Conservation (phyloP, 2,888 invertebrate genomes). For the Limnephilus auricula region DNA sequence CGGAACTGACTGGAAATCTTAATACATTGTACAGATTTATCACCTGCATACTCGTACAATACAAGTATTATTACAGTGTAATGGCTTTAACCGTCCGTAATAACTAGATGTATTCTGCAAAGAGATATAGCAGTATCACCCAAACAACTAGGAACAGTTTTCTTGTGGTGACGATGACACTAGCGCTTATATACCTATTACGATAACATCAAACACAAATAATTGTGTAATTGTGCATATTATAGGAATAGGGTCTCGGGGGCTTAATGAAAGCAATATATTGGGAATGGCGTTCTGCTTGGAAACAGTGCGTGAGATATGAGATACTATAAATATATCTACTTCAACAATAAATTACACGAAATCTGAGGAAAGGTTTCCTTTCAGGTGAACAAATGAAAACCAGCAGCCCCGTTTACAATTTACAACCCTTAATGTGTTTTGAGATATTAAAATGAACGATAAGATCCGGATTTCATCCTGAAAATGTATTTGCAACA, state of each 20-base stretch:
- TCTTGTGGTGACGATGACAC: too few relatives aligned
- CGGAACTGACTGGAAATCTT: not conserved
- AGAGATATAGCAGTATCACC: too few relatives aligned
- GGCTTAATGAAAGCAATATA: not conserved
- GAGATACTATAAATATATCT: not conserved
- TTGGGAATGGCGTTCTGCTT: not conserved
- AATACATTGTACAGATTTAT: too few relatives aligned
- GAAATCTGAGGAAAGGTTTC: slow-evolving; percentile 18
- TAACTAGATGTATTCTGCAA: too few relatives aligned
- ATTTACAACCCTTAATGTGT: slow-evolving; percentile 12
- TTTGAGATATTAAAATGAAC: slow-evolving; percentile 27
- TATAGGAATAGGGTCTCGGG: not conserved
- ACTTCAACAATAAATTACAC: not conserved
- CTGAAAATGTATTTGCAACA: slow-evolving; percentile 18
- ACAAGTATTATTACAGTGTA: too few relatives aligned
- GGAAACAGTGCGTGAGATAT: not conserved
- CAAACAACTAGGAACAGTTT: too few relatives aligned
- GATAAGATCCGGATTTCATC: slow-evolving; percentile 5
- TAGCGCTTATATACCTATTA: too few relatives aligned
- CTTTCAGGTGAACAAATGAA: not conserved
- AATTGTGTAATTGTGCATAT: not conserved
- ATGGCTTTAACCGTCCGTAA: too few relatives aligned
- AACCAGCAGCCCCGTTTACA: not conserved
- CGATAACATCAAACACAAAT: not conserved
- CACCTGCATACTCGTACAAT: too few relatives aligned